phyloP scores from a whole-genome alignment of 2,888 invertebrate genomes.

The Aporophyla lueneburgensis region DNA sequence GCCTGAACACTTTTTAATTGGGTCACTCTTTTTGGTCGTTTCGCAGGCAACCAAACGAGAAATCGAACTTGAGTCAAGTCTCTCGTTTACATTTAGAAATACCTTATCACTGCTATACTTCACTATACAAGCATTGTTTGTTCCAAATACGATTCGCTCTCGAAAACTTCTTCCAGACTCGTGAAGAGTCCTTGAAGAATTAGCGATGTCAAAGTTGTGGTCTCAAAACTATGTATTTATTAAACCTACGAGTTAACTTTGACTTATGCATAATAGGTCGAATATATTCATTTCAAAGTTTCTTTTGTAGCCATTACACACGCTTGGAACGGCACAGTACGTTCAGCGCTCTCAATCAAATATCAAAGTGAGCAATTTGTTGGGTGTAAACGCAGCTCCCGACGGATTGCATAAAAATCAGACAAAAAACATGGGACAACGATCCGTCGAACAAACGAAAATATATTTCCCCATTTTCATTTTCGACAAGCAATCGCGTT shows the following conservation, averaged over 20 bases:
- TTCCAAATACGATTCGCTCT: constrained; percentile 23
- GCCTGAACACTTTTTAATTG: constrained; percentile 91
- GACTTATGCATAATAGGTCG: constrained; percentile 29
- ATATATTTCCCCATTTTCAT: constrained; percentile 88
- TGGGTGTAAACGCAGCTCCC: constrained; percentile 85
- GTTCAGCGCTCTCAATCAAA: constrained; percentile 79
- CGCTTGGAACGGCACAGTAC: constrained; percentile 49
- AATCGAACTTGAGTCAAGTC: constrained; percentile 83
- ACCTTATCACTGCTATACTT: constrained; percentile 30
- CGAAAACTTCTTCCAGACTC: constrained; percentile 49
- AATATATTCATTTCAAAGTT: constrained; percentile 41
- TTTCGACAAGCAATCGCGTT: constrained; percentile 89
- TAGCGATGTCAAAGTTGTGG: constrained; percentile 49
- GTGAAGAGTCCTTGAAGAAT: constrained; percentile 60
- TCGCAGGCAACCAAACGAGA: constrained; percentile 82
- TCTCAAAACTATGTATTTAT: constrained; percentile 60
- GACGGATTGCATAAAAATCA: constrained; percentile 86
- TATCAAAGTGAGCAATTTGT: constrained; percentile 86
- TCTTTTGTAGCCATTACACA: constrained; percentile 28
- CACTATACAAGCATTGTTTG: constrained; percentile 10
- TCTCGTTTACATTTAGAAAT: constrained; percentile 65
- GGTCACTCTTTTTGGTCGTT: constrained; percentile 86
- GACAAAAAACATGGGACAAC: constrained; percentile 83
- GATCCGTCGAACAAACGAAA: constrained; percentile 83
- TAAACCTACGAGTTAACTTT: constrained; percentile 48